Evolutionary conservation across 2,888 invertebrate genomes (phyloP), one percentile per base, ranked within the genome.

Genomic region (Xestoiulus laeticollis): DNA sequence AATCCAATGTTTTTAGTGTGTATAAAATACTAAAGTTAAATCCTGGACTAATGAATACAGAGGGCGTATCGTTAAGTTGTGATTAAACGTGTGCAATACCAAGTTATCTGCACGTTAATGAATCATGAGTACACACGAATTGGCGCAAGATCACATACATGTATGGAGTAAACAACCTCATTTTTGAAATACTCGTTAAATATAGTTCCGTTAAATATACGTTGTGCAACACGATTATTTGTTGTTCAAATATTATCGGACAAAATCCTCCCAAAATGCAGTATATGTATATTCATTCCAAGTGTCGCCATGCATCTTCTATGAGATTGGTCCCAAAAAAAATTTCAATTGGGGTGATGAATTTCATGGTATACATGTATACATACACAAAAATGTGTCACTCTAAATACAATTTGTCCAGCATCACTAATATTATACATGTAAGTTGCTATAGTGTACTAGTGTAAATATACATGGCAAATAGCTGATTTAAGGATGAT

Each of bases 241-340:
- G 68, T 68, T 26, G 68, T 26, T 59, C 59, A n/a, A 38, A n/a
- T 59, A 59, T 68, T 68, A 68, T 68, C 68, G 68, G 68, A 6
- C 68, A 68, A 68, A 68, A 68, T 68, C 68, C 68, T 12, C 26
- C 8, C 48, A n/a, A 26, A 5, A 38, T 38, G 8, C 38, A 8
- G 38, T 38, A 38, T 38, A 68, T 26, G n/a, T n/a, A n/a, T n/a
- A n/a, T n/a, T n/a, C n/a, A n/a, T 26, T 10, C 26, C n/a, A 26
- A 22, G 68, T 68, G 22, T 68, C 68, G 68, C 68, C 68, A 68
- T n/a, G n/a, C n/a, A n/a, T 68, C 4, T 68, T 68, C 22, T 26
- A 5, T 26, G 26, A 12, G 68, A 26, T 68, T 8, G 68, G 10
- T 68, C n/a, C 6, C 26, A 10, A 2, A 68, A 12, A 68, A 68